A percentile compares a stretch with the other conserved stretches of the same genome.
These are phyloP conservation scores for Papilio aristodemus DNA, from an alignment of 1,140 invertebrate genomes.

Conservation along the genomic window DNA sequence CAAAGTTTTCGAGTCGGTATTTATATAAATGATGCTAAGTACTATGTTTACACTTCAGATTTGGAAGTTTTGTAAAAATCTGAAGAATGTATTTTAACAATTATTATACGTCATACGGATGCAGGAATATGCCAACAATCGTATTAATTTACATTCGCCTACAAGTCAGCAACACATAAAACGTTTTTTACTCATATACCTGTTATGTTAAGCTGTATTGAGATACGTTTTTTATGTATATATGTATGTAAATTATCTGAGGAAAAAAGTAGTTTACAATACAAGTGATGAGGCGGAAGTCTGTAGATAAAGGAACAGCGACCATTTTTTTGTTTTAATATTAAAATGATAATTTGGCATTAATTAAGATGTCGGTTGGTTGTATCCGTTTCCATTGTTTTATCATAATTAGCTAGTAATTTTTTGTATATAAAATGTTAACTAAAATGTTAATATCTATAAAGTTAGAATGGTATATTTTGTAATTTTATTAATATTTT, in stretches of 20 bases:
- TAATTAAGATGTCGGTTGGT: slow-evolving; percentile 32
- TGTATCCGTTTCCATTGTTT: slow-evolving; percentile 46
- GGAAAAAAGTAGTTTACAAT: slow-evolving; percentile 12
- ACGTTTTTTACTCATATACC: background rate
- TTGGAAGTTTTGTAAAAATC: too few relatives aligned
- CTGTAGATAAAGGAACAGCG: slow-evolving; percentile 19
- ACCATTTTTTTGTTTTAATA: slow-evolving; percentile 27
- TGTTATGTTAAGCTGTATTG: background rate
- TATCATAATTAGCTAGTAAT: background rate
- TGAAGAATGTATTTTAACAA: too few relatives aligned
- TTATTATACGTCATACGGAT: too few relatives aligned
- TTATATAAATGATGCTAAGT: too few relatives aligned
- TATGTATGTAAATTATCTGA: slow-evolving; percentile 6
- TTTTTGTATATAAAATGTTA: too few relatives aligned
- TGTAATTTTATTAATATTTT: too few relatives aligned
- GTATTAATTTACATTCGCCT: background rate
- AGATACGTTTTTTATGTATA: background rate
- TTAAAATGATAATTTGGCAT: slow-evolving; percentile 25
- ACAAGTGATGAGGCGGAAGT: slow-evolving; percentile 24
- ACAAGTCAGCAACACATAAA: background rate
- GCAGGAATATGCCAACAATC: background rate
- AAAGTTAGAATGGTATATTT: too few relatives aligned
- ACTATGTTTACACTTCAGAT: too few relatives aligned
- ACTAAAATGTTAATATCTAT: too few relatives aligned
- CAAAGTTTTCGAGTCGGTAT: too few relatives aligned